Evolutionary conservation across 2,113 vertebrate genomes (phyloP).

Genomic region (Nycticryphes semicollaris): DNA sequence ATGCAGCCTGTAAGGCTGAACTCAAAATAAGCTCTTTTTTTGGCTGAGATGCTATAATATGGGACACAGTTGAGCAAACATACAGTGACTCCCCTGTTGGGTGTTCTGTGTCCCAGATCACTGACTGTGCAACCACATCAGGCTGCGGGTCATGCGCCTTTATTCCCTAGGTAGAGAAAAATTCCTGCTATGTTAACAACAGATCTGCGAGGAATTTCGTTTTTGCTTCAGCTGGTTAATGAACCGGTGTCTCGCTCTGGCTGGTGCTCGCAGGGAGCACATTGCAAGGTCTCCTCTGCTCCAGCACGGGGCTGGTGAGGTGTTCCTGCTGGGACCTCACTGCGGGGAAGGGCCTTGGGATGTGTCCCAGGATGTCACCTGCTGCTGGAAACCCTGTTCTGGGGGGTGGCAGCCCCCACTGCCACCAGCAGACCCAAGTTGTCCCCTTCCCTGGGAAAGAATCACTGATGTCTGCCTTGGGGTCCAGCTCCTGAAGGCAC

Average conservation of each 20-base stretch:
- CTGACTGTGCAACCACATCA: not conserved
- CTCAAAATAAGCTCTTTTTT: not conserved
- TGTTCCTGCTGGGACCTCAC: not conserved
- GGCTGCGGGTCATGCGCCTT: not conserved
- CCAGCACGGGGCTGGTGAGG: not conserved
- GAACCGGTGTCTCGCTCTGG: not conserved
- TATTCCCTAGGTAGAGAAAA: not conserved
- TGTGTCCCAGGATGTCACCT: fast-evolving
- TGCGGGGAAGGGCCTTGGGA: not conserved
- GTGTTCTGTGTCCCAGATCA: not conserved
- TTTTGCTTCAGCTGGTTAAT: not conserved
- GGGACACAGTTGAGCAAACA: not conserved
- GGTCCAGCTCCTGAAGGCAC: not conserved
- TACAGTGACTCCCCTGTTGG: not conserved
- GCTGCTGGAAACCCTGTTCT: not conserved
- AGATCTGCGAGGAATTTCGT: fast-evolving
- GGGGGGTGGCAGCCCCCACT: not conserved
- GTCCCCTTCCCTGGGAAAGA: not conserved
- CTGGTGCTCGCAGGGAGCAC: not conserved
- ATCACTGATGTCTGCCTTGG: too few species aligned
- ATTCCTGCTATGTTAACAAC: not conserved
- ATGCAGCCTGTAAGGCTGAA: not conserved
- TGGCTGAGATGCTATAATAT: not conserved
- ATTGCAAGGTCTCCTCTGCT: not conserved
- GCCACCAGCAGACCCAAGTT: not conserved